Conservation (phyloP, 1,140 invertebrate species). For the Teleogryllus occipitalis region DNA sequence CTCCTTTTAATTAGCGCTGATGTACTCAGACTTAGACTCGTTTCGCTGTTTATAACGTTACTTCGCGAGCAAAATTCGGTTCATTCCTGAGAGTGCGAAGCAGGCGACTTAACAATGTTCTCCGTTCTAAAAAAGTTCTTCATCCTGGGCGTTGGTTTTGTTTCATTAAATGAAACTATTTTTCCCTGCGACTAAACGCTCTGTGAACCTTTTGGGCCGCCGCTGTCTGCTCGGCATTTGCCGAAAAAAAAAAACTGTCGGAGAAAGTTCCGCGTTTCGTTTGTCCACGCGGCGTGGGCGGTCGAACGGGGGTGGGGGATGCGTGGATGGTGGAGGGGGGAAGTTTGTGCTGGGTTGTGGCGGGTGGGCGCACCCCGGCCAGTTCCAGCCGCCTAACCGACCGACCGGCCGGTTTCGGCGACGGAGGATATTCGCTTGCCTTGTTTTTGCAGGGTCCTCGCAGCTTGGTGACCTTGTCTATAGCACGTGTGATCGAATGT, state of each 20-base stretch:
- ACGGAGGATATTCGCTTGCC: too few relatives aligned
- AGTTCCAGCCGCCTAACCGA: too few relatives aligned
- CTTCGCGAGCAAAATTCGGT: background rate
- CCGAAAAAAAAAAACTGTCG: background rate
- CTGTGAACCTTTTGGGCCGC: background rate
- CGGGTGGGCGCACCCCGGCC: too few relatives aligned
- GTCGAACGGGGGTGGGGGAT: background rate
- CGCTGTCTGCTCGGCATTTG: background rate
- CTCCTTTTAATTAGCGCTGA: background rate
- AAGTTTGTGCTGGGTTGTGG: background rate
- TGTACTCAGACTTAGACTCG: background rate
- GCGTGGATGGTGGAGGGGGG: background rate
- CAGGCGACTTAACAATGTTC: background rate
- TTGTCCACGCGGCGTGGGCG: background rate
- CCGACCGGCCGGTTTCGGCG: too few relatives aligned
- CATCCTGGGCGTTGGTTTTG: background rate
- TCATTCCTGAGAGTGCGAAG: background rate
- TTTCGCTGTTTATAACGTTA: background rate
- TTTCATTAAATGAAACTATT: conserved; percentile 6
- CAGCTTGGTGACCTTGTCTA: too few relatives aligned
- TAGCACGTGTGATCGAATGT: too few relatives aligned
- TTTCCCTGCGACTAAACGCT: background rate
- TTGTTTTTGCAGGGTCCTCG: too few relatives aligned
- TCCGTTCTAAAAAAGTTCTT: background rate
- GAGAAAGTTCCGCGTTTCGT: background rate